Conservation (phyloP, 2,113 vertebrate species). For the Pholis gunnellus region DNA sequence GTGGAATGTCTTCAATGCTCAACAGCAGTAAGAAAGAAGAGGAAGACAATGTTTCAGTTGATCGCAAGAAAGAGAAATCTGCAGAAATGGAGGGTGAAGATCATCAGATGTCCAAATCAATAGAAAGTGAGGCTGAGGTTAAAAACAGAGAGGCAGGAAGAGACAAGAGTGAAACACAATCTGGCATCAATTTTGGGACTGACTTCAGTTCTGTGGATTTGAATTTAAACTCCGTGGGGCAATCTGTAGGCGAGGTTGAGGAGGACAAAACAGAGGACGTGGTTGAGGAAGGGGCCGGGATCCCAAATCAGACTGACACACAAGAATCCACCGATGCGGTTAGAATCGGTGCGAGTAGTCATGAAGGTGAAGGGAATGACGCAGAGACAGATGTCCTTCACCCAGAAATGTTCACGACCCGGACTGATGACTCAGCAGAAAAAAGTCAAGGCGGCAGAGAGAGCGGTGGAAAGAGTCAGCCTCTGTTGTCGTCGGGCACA, state of each 20-base stretch:
- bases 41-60: background rate
- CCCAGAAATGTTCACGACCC: background rate
- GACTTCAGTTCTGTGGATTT: background rate
- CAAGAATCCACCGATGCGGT: background rate
- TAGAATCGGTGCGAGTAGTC: background rate
- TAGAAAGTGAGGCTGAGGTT: background rate
- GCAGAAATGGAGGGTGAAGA: slow-evolving; percentile 6
- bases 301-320: background rate
- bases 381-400: background rate
- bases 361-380: background rate
- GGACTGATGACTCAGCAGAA: slow-evolving; percentile 2
- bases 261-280: background rate
- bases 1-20: background rate
- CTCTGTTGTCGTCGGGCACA: background rate
- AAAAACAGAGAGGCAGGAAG: background rate
- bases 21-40: background rate
- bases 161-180: background rate
- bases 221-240: background rate
- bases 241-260: background rate
- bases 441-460: background rate
- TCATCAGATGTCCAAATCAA: background rate
- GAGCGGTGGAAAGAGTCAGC: background rate
- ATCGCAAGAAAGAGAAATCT: background rate
- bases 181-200: background rate
- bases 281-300: background rate